A percentile compares a stretch with the other conserved stretches of the same genome.
Evolutionary conservation across 64 coral and sea anemone genomes (phyloP).

Genomic region (Acropora tenuis): DNA sequence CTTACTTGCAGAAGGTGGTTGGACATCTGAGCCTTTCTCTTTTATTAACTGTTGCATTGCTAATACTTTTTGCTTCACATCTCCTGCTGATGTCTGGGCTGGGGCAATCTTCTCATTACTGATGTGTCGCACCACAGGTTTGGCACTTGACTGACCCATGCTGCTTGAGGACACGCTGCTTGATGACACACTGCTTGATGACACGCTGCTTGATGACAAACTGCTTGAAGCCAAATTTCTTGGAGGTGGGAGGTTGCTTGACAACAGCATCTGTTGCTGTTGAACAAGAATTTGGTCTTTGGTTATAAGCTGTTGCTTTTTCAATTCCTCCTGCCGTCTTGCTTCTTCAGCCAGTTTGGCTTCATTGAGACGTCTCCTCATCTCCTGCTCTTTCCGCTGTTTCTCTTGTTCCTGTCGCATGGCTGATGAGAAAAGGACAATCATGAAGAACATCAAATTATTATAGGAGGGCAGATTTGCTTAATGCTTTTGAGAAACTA

Average conservation of each 20-base stretch:
- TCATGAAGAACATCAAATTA: background rate
- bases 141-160: background rate
- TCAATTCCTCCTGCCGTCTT: conserved; percentile 69
- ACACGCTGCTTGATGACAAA: conserved; percentile 6
- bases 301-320: conserved; percentile 78
- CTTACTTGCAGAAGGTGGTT: conserved; percentile 14
- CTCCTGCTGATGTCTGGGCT: background rate
- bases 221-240: background rate
- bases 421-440: conserved; percentile 33
- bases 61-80: conserved; percentile 25
- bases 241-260: conserved; percentile 23
- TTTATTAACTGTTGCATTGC: conserved; percentile 34
- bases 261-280: conserved; percentile 77
- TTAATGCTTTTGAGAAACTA: too few species aligned
- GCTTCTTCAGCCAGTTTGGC: conserved; percentile 76
- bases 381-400: conserved; percentile 94
- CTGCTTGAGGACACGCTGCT: conserved; percentile 1
- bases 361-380: conserved; percentile 70
- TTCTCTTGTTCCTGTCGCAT: conserved; percentile 92
- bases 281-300: conserved; percentile 82
- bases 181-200: background rate
- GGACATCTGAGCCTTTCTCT: conserved; percentile 7
- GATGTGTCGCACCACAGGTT: background rate
- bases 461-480: too few species aligned
- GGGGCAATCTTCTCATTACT: conserved; percentile 5